Conservation (phyloP, 2,113 vertebrate genomes). For the Turnix velox region DNA sequence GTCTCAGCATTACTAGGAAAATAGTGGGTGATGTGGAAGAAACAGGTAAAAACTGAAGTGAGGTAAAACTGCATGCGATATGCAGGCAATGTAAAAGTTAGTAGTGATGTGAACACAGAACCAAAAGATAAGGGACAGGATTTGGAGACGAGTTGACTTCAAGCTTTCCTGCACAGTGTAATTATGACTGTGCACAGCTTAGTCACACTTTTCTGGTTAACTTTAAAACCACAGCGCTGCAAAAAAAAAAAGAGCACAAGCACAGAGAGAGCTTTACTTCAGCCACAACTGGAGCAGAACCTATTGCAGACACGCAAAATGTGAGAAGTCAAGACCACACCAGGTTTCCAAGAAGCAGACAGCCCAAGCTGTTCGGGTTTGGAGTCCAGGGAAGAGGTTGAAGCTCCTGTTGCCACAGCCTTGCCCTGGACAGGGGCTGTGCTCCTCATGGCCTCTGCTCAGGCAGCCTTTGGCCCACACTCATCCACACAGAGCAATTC, state of each 20-base stretch:
- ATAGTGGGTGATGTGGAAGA: background rate
- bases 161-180: background rate
- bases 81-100: background rate
- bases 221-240: background rate
- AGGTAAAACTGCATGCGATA: background rate
- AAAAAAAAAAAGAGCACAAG: rapidly evolving
- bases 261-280: background rate
- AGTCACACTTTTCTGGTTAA: background rate
- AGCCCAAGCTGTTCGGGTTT: rapidly evolving
- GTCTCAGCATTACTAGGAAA: background rate
- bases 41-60: rapidly evolving
- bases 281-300: background rate
- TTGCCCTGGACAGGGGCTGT: background rate
- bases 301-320: rapidly evolving
- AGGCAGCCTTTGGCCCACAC: background rate
- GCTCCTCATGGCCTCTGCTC: background rate
- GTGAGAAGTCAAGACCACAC: rapidly evolving
- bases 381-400: rapidly evolving
- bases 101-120: background rate
- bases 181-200: background rate
- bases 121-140: background rate
- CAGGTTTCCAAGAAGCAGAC: rapidly evolving
- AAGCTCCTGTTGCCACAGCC: background rate
- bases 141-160: background rate
- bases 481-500: background rate